Base-by-base conservation (phyloP, 1,140 invertebrate species). In the Chrysomallon squamiferum region DNA sequence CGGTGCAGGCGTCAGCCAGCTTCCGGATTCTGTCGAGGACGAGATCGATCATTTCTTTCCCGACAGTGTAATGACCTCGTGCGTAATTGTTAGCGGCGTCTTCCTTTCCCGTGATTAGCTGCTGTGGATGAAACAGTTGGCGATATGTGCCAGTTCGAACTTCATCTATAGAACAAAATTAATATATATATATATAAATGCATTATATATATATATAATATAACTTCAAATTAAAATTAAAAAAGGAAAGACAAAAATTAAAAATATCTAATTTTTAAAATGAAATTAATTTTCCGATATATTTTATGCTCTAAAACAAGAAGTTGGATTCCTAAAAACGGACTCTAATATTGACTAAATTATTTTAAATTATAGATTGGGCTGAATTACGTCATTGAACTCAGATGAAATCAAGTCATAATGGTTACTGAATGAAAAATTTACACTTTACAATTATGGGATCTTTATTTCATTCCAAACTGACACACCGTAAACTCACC, bases 71-170 rank as follows among this genome's bases (percentile, higher is more conserved):
- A 32, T 38, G 57, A n/a, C 57, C 57, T 3, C 57, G 29, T 25
- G 57, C 57, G 57, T 35, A 59, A 22, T 59, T 59, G 32, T 59
- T 59, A 18, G 57, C 57, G 4, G 57, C 57, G 32, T 59, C 57
- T 22, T 59, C 57, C 9, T 59, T 59, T 13, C 57, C 5, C 93
- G 80, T 86, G 54, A 84, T 75, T n/a, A 87, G 68, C 30, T 69
- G 67, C 41, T 69, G 61, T 2, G 67, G 67, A 41, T 69, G 67
- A 35, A 69, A 69, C 20, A 69, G 67, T 35, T 69, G 67, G 15
- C 67, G 62, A 38, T 69, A 69, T 0, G 47, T 61, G 22, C 67
- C 62, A 47, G 43, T 65, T 18, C 93, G 66, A 93, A 69, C 93
- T 95, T 47, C 93, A 27, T 15, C 25, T 56, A 15, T 22, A 56